phyloP scores from a whole-genome alignment of 2,888 invertebrate genomes.

The Tenthredo livida region DNA sequence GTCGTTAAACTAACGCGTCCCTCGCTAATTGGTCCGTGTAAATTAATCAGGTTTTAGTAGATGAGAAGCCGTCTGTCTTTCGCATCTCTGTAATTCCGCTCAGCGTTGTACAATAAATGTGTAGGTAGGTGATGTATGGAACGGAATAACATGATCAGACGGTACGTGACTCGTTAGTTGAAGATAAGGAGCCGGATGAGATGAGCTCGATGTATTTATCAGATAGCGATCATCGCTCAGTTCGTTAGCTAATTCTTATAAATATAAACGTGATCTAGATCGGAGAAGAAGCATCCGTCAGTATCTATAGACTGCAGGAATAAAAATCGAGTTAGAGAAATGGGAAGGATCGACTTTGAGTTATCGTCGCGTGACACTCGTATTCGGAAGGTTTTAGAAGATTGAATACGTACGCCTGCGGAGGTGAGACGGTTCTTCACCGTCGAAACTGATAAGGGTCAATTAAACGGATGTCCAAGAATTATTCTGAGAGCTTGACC shows the following conservation, averaged over 20 bases:
- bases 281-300: not conserved
- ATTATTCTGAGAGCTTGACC: not conserved
- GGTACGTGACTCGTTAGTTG: not conserved
- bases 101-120: not conserved
- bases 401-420: not conserved
- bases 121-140: not conserved
- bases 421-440: not conserved
- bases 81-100: not conserved
- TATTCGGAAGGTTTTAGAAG: not conserved
- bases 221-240: not conserved
- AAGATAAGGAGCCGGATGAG: not conserved
- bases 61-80: not conserved
- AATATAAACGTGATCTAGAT: not conserved
- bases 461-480: slow-evolving; percentile 22
- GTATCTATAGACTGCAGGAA: not conserved
- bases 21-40: slow-evolving; percentile 10
- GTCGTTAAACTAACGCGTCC: slow-evolving; percentile 10
- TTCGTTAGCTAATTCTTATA: not conserved
- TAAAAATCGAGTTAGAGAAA: not conserved
- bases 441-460: slow-evolving; percentile 35
- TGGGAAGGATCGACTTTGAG: not conserved
- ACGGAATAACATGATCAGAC: not conserved
- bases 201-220: not conserved
- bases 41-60: slow-evolving; percentile 34
- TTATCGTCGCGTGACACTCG: slow-evolving; percentile 6